Evolutionary conservation across 2,113 vertebrate species (phyloP).

Genomic region (Pycnonotus jocosus): DNA sequence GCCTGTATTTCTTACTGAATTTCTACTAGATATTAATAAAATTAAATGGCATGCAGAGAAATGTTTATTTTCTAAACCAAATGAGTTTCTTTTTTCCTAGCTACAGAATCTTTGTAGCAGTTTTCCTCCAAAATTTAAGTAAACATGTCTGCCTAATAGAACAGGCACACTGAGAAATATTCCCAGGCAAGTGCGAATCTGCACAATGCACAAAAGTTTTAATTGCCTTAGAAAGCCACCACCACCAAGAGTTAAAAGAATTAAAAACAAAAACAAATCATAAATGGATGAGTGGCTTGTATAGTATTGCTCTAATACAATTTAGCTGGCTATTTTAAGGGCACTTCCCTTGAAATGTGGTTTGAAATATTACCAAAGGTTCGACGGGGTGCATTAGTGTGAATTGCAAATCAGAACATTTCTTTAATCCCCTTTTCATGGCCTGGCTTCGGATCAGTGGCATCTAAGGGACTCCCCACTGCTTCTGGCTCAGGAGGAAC

Average conservation of each 20-base stretch:
- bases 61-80: not conserved
- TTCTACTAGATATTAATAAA: not conserved
- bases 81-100: not conserved
- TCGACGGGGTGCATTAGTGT: constrained; percentile 90
- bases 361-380: constrained; percentile 90
- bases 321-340: constrained; percentile 69
- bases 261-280: constrained; percentile 49
- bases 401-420: constrained; percentile 95
- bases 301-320: constrained; percentile 29
- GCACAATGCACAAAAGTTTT: constrained; percentile 49
- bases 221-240: constrained; percentile 18
- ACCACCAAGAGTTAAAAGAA: constrained; percentile 40
- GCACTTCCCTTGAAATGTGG: constrained; percentile 73
- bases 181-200: not conserved
- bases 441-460: constrained; percentile 86
- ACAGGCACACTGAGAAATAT: constrained; percentile 14
- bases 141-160: not conserved
- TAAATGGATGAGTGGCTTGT: constrained; percentile 41
- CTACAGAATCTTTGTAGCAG: not conserved
- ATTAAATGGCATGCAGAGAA: not conserved
- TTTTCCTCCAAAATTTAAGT: not conserved
- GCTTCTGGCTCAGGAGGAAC: constrained; percentile 89
- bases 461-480: constrained; percentile 92
- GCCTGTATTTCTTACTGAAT: not conserved
- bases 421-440: constrained; percentile 98